phyloP scores from a whole-genome alignment of 2,113 vertebrate genomes.

The Lophius piscatorius region DNA sequence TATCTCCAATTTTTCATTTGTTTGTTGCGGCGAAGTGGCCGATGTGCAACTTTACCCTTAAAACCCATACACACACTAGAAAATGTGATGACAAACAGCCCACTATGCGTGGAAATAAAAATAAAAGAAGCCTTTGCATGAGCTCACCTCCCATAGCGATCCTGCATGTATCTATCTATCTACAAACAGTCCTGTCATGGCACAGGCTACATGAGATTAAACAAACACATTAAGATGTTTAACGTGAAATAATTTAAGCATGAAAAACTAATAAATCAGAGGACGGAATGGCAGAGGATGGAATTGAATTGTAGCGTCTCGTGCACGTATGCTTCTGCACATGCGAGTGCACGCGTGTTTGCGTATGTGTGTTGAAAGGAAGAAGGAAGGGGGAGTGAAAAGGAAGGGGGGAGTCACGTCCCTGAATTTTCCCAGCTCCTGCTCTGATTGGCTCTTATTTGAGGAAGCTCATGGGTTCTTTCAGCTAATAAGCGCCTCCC shows the following conservation, averaged over 20 bases:
- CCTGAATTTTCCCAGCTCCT: slow-evolving; percentile 85
- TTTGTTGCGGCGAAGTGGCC: too few relatives aligned
- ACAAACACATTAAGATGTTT: slow-evolving; percentile 79
- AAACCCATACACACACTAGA: neutral
- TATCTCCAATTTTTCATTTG: too few relatives aligned
- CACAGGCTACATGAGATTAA: slow-evolving; percentile 57
- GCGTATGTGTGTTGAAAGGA: slow-evolving; percentile 53
- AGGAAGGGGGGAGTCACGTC: slow-evolving; percentile 57
- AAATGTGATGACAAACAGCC: neutral
- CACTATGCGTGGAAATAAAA: too few relatives aligned
- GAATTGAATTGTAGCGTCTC: slow-evolving; percentile 66
- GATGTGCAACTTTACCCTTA: slow-evolving; percentile 5
- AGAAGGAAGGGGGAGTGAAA: neutral
- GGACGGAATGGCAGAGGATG: slow-evolving; percentile 72
- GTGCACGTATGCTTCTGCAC: slow-evolving; percentile 51
- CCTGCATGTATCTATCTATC: slow-evolving; percentile 10
- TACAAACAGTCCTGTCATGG: slow-evolving; percentile 51
- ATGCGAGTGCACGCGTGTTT: slow-evolving; percentile 33
- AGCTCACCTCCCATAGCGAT: slow-evolving; percentile 13
- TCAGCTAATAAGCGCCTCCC: slow-evolving; percentile 98
- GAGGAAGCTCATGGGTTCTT: slow-evolving; percentile 91
- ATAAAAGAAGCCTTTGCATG: neutral
- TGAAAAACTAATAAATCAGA: slow-evolving; percentile 83
- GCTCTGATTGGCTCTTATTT: slow-evolving; percentile 94
- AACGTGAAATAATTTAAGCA: slow-evolving; percentile 77